Conservation (phyloP, 30 jellyfish, hydroid and myxozoan species). For the Aurelia aurita complex sp. Pacific region DNA sequence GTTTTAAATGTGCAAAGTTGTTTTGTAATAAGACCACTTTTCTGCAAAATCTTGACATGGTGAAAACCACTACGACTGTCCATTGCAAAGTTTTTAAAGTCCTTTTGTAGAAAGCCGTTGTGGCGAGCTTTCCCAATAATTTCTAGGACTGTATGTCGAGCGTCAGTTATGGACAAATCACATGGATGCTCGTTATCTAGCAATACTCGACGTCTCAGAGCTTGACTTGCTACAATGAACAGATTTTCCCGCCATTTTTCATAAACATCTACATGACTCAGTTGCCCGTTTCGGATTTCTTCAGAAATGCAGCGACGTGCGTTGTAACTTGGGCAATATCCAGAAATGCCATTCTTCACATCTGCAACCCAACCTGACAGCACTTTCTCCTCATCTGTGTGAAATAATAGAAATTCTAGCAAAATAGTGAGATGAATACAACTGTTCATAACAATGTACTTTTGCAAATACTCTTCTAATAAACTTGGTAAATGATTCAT, state of each 20-base stretch:
- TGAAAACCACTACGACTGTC: constrained; percentile 87
- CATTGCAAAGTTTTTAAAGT: constrained; percentile 63
- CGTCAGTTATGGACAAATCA: constrained; percentile 29
- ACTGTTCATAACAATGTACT: too few relatives aligned
- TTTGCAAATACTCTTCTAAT: too few relatives aligned
- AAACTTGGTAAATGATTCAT: too few relatives aligned
- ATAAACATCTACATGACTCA: neutral
- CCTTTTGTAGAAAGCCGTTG: constrained; percentile 81
- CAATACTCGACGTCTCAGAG: constrained; percentile 60
- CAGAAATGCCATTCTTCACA: constrained; percentile 11
- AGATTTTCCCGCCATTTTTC: constrained; percentile 72
- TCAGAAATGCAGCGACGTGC: constrained; percentile 8
- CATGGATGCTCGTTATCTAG: constrained; percentile 61
- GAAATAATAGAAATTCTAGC: too few relatives aligned
- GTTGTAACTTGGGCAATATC: constrained; percentile 45
- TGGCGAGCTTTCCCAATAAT: constrained; percentile 75
- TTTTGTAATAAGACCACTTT: constrained; percentile 68
- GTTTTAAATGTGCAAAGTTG: constrained; percentile 28
- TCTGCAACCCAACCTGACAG: constrained; percentile 40
- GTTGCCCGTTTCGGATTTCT: neutral
- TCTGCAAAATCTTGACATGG: constrained; percentile 61
- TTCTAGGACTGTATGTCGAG: constrained; percentile 72
- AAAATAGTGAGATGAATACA: too few relatives aligned
- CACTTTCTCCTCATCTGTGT: too few relatives aligned
- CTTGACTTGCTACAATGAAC: constrained; percentile 67